Percentiles rank a stretch among this genome's conserved stretches.
phyloP scores from a whole-genome alignment of 2,113 vertebrate genomes.

The Raja brachyura region DNA sequence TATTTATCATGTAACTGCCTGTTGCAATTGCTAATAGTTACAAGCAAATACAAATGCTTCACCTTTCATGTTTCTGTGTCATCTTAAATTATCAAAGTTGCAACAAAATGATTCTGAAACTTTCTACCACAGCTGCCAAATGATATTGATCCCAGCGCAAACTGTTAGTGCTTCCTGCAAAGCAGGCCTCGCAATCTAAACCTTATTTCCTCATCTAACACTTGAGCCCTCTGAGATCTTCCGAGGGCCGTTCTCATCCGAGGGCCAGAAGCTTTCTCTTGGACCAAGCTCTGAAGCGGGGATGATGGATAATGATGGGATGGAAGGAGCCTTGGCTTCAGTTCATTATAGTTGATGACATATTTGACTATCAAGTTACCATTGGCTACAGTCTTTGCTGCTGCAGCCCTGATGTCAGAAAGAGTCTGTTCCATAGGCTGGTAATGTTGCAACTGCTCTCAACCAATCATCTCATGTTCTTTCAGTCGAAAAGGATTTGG shows the following conservation, averaged over 20 bases:
- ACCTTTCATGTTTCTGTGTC: neutral
- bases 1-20: neutral
- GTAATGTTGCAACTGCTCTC: neutral
- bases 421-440: neutral
- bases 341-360: neutral
- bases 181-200: neutral
- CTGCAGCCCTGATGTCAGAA: neutral
- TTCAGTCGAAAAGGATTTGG: neutral
- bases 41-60: neutral
- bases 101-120: neutral
- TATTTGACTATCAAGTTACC: neutral
- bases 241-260: neutral
- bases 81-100: neutral
- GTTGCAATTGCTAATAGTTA: neutral
- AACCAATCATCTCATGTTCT: neutral
- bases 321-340: neutral
- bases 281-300: neutral
- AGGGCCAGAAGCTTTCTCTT: neutral
- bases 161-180: neutral
- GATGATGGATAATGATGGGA: conserved; percentile 3
- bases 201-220: neutral
- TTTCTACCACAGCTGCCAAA: neutral
- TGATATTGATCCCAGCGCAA: conserved; percentile 5
- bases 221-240: neutral
- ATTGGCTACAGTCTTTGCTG: conserved; percentile 8